Conservation (phyloP, 2,888 invertebrate species). For the Tholera decimalis region DNA sequence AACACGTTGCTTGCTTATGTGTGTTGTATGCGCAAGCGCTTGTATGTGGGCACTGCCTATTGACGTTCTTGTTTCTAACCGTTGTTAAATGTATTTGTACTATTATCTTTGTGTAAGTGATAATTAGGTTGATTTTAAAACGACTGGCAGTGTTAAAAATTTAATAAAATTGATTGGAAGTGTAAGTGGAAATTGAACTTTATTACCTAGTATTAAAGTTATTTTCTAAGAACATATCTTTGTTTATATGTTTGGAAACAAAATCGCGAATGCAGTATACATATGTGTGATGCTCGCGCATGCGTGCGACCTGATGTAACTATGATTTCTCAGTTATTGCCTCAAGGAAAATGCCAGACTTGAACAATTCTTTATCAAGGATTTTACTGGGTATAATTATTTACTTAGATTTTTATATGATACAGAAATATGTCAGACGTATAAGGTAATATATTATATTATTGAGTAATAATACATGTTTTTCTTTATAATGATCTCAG, state of each 20-base stretch:
- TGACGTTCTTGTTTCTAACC: not conserved
- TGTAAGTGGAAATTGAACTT: not conserved
- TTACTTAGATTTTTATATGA: slow-evolving; percentile 55
- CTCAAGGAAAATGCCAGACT: slow-evolving; percentile 63
- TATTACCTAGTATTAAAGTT: not conserved
- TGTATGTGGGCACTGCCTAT: slow-evolving; percentile 14
- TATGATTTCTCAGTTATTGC: slow-evolving; percentile 64
- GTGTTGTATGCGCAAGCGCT: slow-evolving; percentile 50
- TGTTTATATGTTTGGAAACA: slow-evolving; percentile 1
- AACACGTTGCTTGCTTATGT: slow-evolving; percentile 63
- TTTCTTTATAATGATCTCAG: slow-evolving; percentile 23
- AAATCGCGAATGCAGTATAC: not conserved
- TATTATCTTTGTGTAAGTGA: not conserved
- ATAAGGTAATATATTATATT: slow-evolving; percentile 41
- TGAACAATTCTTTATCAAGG: slow-evolving; percentile 62
- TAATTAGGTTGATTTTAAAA: not conserved
- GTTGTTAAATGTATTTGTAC: not conserved
- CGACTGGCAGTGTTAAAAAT: not conserved
- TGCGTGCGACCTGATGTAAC: slow-evolving; percentile 66
- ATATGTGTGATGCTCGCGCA: slow-evolving; percentile 46
- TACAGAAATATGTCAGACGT: slow-evolving; percentile 44
- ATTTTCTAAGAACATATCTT: not conserved
- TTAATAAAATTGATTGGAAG: not conserved
- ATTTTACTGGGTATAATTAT: slow-evolving; percentile 54
- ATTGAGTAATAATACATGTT: slow-evolving; percentile 16